phyloP scores from a whole-genome alignment of 2,888 invertebrate genomes.

The Nephrotoma guestfalica region DNA sequence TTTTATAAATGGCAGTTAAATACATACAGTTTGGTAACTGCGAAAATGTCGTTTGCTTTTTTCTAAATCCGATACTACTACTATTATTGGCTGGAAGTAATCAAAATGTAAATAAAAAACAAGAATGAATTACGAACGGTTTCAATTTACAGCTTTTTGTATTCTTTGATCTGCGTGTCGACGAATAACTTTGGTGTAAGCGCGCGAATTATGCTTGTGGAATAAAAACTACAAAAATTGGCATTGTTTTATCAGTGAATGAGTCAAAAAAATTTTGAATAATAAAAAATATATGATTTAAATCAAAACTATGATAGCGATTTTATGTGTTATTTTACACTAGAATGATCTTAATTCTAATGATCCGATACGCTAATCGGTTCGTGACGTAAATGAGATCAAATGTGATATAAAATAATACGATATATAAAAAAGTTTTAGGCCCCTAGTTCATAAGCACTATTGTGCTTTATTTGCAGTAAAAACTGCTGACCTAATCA shows the following conservation, averaged over 20 bases:
- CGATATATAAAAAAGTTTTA: too few species aligned
- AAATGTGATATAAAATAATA: background rate
- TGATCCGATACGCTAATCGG: background rate
- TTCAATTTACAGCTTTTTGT: background rate
- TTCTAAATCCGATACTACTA: background rate
- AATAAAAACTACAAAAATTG: background rate
- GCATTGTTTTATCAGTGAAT: background rate
- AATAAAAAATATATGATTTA: background rate
- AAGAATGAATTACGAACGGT: background rate
- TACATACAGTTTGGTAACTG: background rate
- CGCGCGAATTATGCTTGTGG: background rate
- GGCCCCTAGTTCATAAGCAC: too few species aligned
- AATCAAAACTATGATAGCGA: background rate
- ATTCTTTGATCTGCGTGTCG: background rate
- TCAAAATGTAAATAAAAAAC: background rate
- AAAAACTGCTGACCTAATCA: too few species aligned
- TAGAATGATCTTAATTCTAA: background rate
- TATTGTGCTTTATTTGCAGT: too few species aligned
- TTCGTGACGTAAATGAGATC: background rate
- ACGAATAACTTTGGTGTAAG: background rate
- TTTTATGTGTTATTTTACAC: background rate
- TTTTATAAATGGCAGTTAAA: background rate
- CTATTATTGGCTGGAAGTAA: background rate
- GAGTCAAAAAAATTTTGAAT: background rate
- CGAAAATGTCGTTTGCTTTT: background rate